These are phyloP conservation scores for Epinephelus cyanopodus DNA, from an alignment of 2,113 vertebrate species.

Conservation along the genomic window DNA sequence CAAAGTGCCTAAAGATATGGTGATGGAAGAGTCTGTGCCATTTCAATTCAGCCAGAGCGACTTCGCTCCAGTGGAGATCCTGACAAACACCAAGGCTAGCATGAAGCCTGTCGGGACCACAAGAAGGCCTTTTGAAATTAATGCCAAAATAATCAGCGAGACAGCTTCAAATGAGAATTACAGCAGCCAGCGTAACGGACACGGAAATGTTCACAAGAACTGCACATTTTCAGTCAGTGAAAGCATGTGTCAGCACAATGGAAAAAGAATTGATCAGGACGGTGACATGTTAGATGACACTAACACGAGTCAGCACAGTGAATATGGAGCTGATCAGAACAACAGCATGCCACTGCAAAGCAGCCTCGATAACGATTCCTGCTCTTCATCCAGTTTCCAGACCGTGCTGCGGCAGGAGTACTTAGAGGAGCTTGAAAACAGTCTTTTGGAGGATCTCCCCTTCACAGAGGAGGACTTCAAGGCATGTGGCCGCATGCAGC, in stretches of 20 bases:
- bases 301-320: not conserved
- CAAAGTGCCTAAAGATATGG: constrained; percentile 50
- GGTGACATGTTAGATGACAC: not conserved
- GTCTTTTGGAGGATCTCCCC: constrained; percentile 55
- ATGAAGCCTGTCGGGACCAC: constrained; percentile 4
- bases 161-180: not conserved
- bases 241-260: constrained; percentile 15
- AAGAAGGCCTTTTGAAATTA: not conserved
- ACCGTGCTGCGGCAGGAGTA: not conserved
- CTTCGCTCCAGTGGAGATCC: constrained; percentile 37
- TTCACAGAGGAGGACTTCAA: constrained; percentile 70
- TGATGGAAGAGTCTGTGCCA: constrained; percentile 9
- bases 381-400: not conserved
- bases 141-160: not conserved
- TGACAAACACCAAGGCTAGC: constrained; percentile 21
- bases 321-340: not conserved
- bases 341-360: not conserved
- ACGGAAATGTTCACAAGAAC: constrained; percentile 3
- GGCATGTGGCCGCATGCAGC: constrained; percentile 1
- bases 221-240: not conserved
- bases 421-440: constrained; percentile 57
- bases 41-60: constrained; percentile 46
- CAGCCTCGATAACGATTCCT: not conserved
- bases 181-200: not conserved
- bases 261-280: not conserved